Evolutionary conservation across 2,888 invertebrate genomes (phyloP), one percentile per base, ranked within the genome.

Genomic region (Drosophila helvetica): DNA sequence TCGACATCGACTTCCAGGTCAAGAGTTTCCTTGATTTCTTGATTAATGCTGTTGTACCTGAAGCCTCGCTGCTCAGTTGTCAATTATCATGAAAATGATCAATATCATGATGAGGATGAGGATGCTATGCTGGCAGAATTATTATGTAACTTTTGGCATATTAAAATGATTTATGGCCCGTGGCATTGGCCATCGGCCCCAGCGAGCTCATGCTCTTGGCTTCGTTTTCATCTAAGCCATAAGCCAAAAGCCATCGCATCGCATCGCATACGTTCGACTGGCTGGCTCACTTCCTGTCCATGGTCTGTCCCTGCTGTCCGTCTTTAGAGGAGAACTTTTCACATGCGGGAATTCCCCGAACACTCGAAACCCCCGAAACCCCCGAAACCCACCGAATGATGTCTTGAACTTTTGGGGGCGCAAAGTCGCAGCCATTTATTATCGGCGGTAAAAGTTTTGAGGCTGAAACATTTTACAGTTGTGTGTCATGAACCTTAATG

Each of bases 71-170:
- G 25, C 30, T 38, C 18, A 53, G 45, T 61, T 79, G 83, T 81
- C 85, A 82, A 71, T 81, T 72, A 78, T 70, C 80, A 79, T 74
- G 62, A 67, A 19, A 1, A 38, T 38, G 38, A 15, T 79, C 68
- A 78, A 70, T 75, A 77, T 75, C 62, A 66, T 33, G 59, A 58
- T 54, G 74, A 61, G n/a, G n/a, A n/a, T n/a, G n/a, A n/a, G n/a
- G n/a, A n/a, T n/a, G n/a, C n/a, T n/a, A n/a, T 86, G 59, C 81
- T 63, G 76, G 77, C 87, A 84, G 85, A 84, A 84, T 88, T 84
- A 86, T 84, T 84, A 84, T 84, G 84, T 84, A 84, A 84, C 87
- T 86, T 81, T 86, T 88, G 86, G 88, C 86, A 86, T 78, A 89
- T 89, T 89, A 80, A 86, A 88, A 86, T 86, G 86, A 86, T 86